phyloP scores from a whole-genome alignment of 2,888 invertebrate species.

The Cyaniris semiargus region DNA sequence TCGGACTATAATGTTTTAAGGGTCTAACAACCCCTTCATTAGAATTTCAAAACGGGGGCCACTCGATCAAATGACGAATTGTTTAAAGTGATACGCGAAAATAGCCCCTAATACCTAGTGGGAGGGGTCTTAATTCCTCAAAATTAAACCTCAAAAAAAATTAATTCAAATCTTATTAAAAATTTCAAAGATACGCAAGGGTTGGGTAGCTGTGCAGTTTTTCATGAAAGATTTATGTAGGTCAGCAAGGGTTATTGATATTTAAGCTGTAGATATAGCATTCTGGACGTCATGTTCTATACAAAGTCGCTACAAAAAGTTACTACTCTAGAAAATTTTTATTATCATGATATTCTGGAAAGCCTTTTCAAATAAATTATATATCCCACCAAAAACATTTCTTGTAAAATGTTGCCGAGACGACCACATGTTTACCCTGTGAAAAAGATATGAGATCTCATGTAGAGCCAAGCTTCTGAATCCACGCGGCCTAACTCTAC shows the following conservation, averaged over 20 bases:
- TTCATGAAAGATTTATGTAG: constrained; percentile 54
- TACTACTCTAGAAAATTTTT: too few species aligned
- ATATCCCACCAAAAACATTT: too few species aligned
- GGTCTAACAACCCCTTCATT: constrained; percentile 55
- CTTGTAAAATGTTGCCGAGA: too few species aligned
- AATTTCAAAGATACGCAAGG: constrained; percentile 35
- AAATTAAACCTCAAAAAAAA: too few species aligned
- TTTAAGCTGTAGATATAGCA: background rate
- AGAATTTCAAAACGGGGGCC: constrained; percentile 60
- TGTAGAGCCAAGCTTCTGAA: too few species aligned
- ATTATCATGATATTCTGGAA: too few species aligned
- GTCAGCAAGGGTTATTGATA: constrained; percentile 43
- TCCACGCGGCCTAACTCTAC: too few species aligned
- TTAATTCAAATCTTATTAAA: constrained; percentile 16
- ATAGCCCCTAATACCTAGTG: constrained; percentile 22
- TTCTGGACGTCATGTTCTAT: background rate
- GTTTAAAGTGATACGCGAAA: constrained; percentile 32
- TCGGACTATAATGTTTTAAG: constrained; percentile 41
- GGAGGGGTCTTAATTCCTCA: constrained; percentile 23
- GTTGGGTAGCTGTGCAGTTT: constrained; percentile 39
- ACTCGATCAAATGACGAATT: constrained; percentile 43
- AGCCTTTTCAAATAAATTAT: too few species aligned
- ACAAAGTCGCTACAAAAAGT: too few species aligned
- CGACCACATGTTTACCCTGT: too few species aligned
- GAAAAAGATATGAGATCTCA: too few species aligned